Evolutionary conservation across 2,113 vertebrate genomes (phyloP).

Genomic region (Oreotrochilus melanogaster): DNA sequence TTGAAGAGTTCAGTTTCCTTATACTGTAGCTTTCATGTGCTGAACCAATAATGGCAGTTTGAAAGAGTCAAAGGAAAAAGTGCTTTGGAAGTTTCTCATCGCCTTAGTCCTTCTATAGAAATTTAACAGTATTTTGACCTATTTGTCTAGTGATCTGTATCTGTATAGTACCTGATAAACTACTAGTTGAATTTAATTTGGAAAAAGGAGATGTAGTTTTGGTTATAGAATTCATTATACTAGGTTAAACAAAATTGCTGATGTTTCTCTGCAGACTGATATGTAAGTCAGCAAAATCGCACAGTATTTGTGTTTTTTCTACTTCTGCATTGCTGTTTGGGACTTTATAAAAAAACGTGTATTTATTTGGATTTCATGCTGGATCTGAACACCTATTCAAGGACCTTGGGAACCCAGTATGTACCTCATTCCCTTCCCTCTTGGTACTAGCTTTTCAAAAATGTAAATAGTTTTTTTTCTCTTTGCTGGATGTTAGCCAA

Average conservation of each 20-base stretch:
- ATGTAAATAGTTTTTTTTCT: not conserved
- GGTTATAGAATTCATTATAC: not conserved
- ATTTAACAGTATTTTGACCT: not conserved
- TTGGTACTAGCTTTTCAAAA: not conserved
- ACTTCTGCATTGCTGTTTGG: not conserved
- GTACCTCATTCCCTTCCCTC: not conserved
- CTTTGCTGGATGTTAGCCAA: accelerated
- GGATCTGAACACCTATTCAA: not conserved
- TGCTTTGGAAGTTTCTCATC: not conserved
- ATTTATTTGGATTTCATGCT: not conserved
- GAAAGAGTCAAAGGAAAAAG: not conserved
- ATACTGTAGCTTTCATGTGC: not conserved
- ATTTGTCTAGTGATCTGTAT: not conserved
- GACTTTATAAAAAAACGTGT: not conserved
- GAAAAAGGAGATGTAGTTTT: not conserved
- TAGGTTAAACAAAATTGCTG: not conserved
- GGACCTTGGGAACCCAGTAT: not conserved
- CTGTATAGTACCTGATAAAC: not conserved
- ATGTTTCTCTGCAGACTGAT: not conserved
- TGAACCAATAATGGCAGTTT: not conserved
- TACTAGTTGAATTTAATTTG: not conserved
- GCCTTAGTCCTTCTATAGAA: not conserved
- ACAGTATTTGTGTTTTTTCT: not conserved
- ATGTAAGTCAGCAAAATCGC: accelerated
- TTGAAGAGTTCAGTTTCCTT: not conserved